phyloP scores from a whole-genome alignment of 2,797 vertebrate genomes.

The Sebastiscus tertius region DNA sequence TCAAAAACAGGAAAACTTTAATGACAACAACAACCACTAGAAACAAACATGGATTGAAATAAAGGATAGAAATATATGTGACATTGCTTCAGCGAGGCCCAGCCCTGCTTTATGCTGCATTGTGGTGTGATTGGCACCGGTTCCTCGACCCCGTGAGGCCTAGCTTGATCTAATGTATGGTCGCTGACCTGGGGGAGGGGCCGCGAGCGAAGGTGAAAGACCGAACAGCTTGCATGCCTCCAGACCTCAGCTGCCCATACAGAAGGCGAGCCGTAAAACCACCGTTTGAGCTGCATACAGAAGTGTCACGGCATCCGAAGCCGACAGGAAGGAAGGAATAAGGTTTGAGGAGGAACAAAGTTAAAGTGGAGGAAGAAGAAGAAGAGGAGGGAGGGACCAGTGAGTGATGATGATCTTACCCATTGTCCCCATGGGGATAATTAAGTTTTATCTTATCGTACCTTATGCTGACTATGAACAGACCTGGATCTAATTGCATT shows the following conservation, averaged over 20 bases:
- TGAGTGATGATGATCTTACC: slow-evolving; percentile 53
- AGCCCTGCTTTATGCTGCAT: slow-evolving; percentile 29
- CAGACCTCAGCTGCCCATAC: slow-evolving; percentile 73
- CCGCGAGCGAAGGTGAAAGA: slow-evolving; percentile 67
- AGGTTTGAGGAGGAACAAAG: slow-evolving; percentile 17
- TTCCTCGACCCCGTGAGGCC: slow-evolving; percentile 65
- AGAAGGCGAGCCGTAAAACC: slow-evolving; percentile 60
- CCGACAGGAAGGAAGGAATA: slow-evolving; percentile 18
- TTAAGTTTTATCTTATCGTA: slow-evolving; percentile 66
- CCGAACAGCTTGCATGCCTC: slow-evolving; percentile 82
- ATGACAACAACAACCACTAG: background rate
- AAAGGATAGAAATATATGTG: slow-evolving; percentile 8
- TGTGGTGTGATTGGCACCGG: slow-evolving; percentile 71
- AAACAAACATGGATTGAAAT: background rate
- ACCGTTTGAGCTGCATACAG: slow-evolving; percentile 56
- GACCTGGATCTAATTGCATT: slow-evolving; percentile 69
- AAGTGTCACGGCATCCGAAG: slow-evolving; percentile 44
- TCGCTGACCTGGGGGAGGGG: slow-evolving; percentile 75
- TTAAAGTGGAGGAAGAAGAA: slow-evolving; percentile 28
- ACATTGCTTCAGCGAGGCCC: slow-evolving; percentile 4
- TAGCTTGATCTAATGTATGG: slow-evolving; percentile 72
- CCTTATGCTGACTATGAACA: slow-evolving; percentile 67
- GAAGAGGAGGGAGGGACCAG: slow-evolving; percentile 30
- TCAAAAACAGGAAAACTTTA: background rate
- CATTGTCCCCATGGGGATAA: slow-evolving; percentile 63